Evolutionary conservation across 2,113 vertebrate genomes (phyloP).

Genomic region (Dipodomys merriami): DNA sequence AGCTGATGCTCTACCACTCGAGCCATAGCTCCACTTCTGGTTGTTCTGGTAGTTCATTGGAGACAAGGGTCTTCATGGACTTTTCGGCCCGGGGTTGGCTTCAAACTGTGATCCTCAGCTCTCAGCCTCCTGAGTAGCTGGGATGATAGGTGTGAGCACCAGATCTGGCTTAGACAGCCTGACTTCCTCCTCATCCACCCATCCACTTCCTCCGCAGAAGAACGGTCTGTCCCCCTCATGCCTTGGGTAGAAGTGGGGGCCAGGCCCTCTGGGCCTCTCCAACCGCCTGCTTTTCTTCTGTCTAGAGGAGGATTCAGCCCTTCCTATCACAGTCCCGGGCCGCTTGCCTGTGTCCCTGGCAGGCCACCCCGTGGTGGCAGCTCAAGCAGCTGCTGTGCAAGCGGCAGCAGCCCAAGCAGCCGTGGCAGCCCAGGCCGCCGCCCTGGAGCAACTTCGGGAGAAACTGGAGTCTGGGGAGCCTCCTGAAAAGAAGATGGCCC

Average conservation of each 20-base stretch:
- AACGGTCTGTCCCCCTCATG: neutral
- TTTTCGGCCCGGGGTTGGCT: no score
- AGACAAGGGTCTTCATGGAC: no score
- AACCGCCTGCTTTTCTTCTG: neutral
- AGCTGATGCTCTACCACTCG: no score
- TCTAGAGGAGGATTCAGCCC: slow-evolving; percentile 91
- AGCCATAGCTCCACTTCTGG: no score
- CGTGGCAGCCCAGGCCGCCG: slow-evolving; percentile 91
- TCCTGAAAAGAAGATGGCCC: slow-evolving; percentile 95
- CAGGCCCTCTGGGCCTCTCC: neutral
- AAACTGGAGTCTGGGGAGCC: slow-evolving; percentile 96
- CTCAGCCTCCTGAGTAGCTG: no score
- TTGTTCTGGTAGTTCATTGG: no score
- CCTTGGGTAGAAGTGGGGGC: neutral
- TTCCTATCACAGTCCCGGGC: slow-evolving; percentile 86
- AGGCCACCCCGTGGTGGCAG: slow-evolving; percentile 90
- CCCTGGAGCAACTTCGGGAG: slow-evolving; percentile 96
- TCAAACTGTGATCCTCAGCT: no score
- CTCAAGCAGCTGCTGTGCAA: slow-evolving; percentile 89
- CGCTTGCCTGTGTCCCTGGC: slow-evolving; percentile 89
- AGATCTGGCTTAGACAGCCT: no score
- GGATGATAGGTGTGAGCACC: no score
- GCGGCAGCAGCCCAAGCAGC: slow-evolving; percentile 89
- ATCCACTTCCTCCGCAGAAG: neutral
- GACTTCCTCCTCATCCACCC: no score